These are phyloP conservation scores for Miichthys miiuy DNA, from an alignment of 2,797 vertebrate species.

Conservation along the genomic window DNA sequence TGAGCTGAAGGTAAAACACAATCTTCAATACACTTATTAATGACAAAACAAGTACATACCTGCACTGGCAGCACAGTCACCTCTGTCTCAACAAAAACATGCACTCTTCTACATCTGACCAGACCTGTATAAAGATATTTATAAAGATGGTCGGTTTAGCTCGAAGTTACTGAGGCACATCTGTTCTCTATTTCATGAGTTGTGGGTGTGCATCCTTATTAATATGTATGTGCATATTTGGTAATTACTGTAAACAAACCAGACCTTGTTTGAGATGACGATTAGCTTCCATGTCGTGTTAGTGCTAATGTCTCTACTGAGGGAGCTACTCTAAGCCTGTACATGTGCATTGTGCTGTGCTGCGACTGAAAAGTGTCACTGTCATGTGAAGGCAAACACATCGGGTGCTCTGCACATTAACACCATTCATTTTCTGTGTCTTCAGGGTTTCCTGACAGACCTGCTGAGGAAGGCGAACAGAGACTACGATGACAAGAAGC, in stretches of 20 bases:
- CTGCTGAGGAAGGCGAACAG: conserved; percentile 96
- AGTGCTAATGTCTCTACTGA: neutral
- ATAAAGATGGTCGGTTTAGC: no score
- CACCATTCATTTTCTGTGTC: conserved; percentile 4
- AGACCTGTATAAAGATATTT: neutral
- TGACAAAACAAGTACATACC: neutral
- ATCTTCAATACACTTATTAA: neutral
- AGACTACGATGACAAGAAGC: conserved; percentile 92
- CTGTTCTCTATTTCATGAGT: neutral
- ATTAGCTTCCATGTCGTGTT: neutral
- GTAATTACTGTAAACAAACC: conserved; percentile 22
- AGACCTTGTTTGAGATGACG: conserved; percentile 3
- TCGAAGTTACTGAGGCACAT: neutral
- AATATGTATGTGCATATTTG: neutral
- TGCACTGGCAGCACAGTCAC: neutral
- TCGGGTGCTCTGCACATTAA: neutral
- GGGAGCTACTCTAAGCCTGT: conserved; percentile 11
- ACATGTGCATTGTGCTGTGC: neutral
- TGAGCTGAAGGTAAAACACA: conserved; percentile 92
- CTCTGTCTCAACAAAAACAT: neutral
- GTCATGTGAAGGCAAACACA: conserved; percentile 9
- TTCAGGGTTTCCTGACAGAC: conserved; percentile 94
- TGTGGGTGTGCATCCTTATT: neutral
- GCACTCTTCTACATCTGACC: neutral
- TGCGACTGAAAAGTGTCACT: neutral